Conservation (phyloP, 1,140 invertebrate genomes). For the Frieseomelitta varia region DNA sequence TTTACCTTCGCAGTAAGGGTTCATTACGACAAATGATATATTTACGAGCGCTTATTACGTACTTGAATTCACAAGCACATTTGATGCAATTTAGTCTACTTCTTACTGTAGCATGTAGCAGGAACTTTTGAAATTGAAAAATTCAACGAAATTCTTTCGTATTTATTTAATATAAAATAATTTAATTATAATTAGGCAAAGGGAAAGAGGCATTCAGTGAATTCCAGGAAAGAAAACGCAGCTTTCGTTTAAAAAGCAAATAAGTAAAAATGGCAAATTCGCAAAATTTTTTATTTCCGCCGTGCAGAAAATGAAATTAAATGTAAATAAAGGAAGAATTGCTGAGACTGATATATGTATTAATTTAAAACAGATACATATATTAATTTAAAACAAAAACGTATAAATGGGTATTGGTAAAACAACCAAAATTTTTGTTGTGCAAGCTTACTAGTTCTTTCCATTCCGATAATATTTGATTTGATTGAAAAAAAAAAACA, state of each 20-base stretch:
- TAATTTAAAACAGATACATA: neutral
- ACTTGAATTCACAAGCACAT: neutral
- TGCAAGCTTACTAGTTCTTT: neutral
- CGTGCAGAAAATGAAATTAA: neutral
- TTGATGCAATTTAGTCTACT: neutral
- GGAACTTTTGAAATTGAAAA: neutral
- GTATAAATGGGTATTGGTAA: neutral
- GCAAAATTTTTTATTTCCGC: no score
- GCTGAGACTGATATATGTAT: neutral
- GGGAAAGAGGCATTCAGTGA: neutral
- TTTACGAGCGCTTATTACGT: neutral
- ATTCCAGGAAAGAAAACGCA: neutral
- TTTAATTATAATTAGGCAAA: neutral
- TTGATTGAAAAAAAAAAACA: neutral
- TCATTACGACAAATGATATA: constrained; percentile 6
- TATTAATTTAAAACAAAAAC: neutral
- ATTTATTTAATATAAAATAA: no score
- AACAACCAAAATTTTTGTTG: neutral
- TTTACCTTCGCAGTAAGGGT: neutral
- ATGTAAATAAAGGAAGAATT: neutral
- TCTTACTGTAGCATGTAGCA: no score
- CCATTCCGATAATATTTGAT: neutral
- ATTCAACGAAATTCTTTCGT: neutral
- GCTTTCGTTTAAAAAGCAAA: neutral
- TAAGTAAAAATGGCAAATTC: neutral